Evolutionary conservation across 1,140 invertebrate species (phyloP).

Genomic region (Drosophila ambigua): DNA sequence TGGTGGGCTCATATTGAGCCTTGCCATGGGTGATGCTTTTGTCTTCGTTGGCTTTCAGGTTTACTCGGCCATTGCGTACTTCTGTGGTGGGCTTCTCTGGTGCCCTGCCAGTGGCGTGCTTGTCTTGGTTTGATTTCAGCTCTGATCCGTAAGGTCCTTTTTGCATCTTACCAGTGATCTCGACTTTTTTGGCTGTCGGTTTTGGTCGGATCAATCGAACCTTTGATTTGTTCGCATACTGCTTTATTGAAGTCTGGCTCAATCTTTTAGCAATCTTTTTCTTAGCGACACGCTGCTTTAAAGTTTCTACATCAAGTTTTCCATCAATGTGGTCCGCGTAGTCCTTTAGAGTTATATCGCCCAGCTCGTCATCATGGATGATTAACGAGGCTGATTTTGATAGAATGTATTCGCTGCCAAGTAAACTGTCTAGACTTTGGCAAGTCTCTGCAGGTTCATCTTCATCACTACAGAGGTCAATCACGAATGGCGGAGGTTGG

Average conservation of each 20-base stretch:
- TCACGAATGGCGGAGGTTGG: neutral
- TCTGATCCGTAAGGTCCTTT: no score
- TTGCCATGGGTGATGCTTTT: no score
- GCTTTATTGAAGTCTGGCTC: neutral
- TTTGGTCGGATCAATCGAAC: no score
- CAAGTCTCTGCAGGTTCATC: neutral
- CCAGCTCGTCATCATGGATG: constrained; percentile 36
- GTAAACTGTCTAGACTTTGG: neutral
- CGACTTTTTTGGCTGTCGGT: no score
- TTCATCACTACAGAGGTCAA: constrained; percentile 38
- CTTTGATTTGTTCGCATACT: neutral
- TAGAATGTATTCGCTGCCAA: constrained; percentile 6
- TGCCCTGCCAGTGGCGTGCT: no score
- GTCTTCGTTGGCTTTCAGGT: no score
- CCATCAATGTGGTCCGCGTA: constrained; percentile 30
- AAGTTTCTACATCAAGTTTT: neutral
- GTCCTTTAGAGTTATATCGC: constrained; percentile 27
- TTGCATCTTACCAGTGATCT: no score
- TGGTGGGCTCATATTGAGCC: no score
- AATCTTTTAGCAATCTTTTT: no score
- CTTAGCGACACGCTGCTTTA: neutral
- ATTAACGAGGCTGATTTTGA: constrained; percentile 4
- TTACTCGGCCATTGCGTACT: no score
- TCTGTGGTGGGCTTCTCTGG: no score
- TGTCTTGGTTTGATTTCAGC: no score